These are phyloP conservation scores for Notechis scutatus DNA, from an alignment of 2,113 vertebrate genomes.

Conservation along the genomic window DNA sequence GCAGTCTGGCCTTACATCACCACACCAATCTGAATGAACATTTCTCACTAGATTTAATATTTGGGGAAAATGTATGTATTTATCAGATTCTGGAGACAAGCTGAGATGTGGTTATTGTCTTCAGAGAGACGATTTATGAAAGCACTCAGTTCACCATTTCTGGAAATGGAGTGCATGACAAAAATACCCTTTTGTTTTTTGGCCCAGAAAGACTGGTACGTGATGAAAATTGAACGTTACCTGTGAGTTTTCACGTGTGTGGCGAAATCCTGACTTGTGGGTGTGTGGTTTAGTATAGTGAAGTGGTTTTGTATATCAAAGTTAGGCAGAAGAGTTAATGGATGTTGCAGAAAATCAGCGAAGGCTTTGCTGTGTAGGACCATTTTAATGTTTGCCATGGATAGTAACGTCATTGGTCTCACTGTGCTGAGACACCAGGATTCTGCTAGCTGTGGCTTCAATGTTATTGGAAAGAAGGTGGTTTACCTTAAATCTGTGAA, in stretches of 20 bases:
- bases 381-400: not conserved
- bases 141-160: no score
- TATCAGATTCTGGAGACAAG: not conserved
- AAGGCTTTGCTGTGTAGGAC: not conserved
- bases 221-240: not conserved
- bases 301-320: not conserved
- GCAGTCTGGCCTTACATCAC: not conserved
- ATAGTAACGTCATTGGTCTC: not conserved
- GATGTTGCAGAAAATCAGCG: not conserved
- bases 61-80: no score
- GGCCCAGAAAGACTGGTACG: not conserved
- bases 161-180: not conserved
- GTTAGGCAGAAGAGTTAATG: not conserved
- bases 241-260: not conserved
- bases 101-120: not conserved
- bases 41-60: constrained; percentile 16
- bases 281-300: not conserved
- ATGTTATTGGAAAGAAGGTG: not conserved
- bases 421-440: not conserved
- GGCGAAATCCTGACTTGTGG: not conserved
- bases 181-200: not conserved
- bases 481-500: not conserved
- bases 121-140: not conserved
- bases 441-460: not conserved
- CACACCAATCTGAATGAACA: constrained; percentile 42